Evolutionary conservation across 2,888 invertebrate genomes (phyloP).

Genomic region (Sesia bembeciformis): DNA sequence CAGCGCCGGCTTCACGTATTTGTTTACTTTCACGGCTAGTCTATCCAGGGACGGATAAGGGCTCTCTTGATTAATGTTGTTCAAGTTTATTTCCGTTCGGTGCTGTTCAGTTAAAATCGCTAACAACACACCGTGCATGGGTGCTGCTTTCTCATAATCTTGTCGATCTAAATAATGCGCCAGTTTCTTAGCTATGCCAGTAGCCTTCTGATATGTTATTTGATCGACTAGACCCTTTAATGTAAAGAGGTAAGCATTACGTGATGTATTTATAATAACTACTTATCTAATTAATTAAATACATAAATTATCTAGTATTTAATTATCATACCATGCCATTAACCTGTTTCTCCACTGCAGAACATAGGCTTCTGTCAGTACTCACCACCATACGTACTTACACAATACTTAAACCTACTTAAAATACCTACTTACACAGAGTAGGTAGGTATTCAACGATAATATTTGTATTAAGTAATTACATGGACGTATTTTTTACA

Average conservation of each 20-base stretch:
- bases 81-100: slow-evolving; percentile 39
- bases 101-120: slow-evolving; percentile 27
- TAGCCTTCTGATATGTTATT: slow-evolving; percentile 29
- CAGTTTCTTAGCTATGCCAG: slow-evolving; percentile 29
- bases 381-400: too few species aligned
- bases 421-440: too few species aligned
- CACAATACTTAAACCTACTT: too few species aligned
- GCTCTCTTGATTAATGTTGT: slow-evolving; percentile 43
- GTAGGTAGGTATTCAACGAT: too few species aligned
- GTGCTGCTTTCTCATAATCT: slow-evolving; percentile 26
- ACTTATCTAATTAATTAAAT: too few species aligned
- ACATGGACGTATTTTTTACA: too few species aligned
- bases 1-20: slow-evolving; percentile 48
- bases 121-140: slow-evolving; percentile 29
- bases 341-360: too few species aligned
- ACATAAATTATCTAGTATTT: too few species aligned
- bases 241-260: slow-evolving; percentile 1
- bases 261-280: too few species aligned
- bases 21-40: slow-evolving; percentile 35
- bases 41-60: slow-evolving; percentile 34
- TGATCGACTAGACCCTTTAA: slow-evolving; percentile 50
- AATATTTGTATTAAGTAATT: too few species aligned
- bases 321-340: too few species aligned
- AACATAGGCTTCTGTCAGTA: too few species aligned
- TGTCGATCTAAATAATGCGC: slow-evolving; percentile 30